Evolutionary conservation across 1,140 invertebrate species (phyloP).

Genomic region (Neuroterus valhalla): DNA sequence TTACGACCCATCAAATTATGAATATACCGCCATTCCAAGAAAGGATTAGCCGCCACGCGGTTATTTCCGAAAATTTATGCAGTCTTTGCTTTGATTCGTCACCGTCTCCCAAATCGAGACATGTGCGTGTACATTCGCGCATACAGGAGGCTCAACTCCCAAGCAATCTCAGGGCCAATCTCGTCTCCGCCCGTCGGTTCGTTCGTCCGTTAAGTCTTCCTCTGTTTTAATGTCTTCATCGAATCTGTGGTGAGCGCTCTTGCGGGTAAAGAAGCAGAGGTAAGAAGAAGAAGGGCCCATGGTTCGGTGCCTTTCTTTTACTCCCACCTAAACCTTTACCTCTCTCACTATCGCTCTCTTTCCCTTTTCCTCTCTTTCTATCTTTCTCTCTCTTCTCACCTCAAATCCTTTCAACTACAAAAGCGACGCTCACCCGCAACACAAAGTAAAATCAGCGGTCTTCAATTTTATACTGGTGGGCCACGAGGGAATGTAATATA

Average conservation of each 20-base stretch:
- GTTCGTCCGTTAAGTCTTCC: constrained; percentile 53
- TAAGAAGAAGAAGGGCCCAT: neutral
- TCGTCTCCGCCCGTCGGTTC: constrained; percentile 52
- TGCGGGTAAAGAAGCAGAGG: constrained; percentile 43
- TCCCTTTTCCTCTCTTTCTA: neutral
- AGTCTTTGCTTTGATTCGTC: constrained; percentile 11
- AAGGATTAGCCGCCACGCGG: constrained; percentile 7
- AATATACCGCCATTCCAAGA: neutral
- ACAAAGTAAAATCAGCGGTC: constrained; percentile 3
- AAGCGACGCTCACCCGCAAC: neutral
- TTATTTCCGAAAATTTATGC: constrained; percentile 2
- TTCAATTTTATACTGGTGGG: constrained; percentile 9
- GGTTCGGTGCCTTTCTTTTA: neutral
- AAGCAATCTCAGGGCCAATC: constrained; percentile 53
- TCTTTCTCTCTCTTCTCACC: neutral
- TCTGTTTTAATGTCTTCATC: constrained; percentile 69
- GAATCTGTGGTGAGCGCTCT: constrained; percentile 54
- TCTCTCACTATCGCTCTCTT: neutral
- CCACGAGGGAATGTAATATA: neutral
- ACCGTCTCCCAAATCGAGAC: constrained; percentile 20
- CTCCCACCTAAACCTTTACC: neutral
- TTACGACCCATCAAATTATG: constrained; percentile 4
- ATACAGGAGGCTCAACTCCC: constrained; percentile 6
- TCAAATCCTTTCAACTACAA: neutral
- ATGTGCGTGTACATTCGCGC: constrained; percentile 26